These are phyloP conservation scores for Gavia stellata DNA, from an alignment of 2,113 vertebrate genomes.

Conservation along the genomic window DNA sequence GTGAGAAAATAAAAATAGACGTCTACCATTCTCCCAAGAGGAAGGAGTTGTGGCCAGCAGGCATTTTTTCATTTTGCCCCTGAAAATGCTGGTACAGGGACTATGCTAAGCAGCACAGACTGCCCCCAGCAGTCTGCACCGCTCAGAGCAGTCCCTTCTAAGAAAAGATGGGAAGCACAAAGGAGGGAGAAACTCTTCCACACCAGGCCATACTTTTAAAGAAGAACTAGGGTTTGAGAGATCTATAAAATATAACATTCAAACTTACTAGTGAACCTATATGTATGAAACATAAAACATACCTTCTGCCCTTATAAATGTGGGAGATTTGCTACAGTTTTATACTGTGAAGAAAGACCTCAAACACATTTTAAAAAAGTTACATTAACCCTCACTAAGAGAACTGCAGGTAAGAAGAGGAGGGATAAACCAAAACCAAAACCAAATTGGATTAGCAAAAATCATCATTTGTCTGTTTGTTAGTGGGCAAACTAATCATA, in stretches of 20 bases:
- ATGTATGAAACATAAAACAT: neutral
- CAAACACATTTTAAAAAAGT: neutral
- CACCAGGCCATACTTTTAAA: neutral
- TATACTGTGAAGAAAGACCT: neutral
- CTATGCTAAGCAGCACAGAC: neutral
- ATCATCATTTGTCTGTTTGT: fast-evolving
- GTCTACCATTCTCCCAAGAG: neutral
- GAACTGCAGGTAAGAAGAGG: neutral
- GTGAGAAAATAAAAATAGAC: neutral
- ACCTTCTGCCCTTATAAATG: neutral
- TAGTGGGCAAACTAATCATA: neutral
- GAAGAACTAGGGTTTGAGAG: neutral
- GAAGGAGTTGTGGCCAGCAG: neutral
- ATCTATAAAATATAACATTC: neutral
- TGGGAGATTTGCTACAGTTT: neutral
- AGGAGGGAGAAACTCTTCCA: neutral
- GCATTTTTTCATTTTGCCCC: neutral
- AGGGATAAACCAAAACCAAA: neutral
- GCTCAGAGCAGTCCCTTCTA: neutral
- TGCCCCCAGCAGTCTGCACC: fast-evolving
- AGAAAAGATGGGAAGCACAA: neutral
- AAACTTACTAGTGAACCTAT: neutral
- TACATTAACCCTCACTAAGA: neutral
- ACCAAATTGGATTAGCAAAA: neutral
- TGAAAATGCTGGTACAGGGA: neutral